A percentile compares a stretch with the other conserved stretches of the same genome.
phyloP scores from a whole-genome alignment of 2,113 vertebrate species.

The Mirounga angustirostris region DNA sequence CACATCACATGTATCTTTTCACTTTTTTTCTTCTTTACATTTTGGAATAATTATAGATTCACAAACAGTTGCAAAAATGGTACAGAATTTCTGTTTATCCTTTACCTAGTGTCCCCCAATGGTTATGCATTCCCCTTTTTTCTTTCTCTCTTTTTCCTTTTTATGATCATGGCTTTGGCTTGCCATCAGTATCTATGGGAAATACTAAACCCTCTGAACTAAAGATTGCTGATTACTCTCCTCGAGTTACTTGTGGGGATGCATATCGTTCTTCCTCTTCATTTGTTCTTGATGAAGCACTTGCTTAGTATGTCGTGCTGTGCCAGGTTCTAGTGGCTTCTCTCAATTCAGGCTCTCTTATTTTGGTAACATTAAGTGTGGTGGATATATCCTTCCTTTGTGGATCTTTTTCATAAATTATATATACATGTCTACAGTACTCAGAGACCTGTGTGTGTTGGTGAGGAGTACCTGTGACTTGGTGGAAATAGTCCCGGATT shows the following conservation, averaged over 20 bases:
- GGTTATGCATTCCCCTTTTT: background rate
- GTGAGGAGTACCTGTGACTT: background rate
- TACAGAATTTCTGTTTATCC: background rate
- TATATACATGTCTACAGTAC: background rate
- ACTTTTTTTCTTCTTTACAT: background rate
- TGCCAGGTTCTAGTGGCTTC: background rate
- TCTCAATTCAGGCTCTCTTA: background rate
- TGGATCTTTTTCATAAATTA: background rate
- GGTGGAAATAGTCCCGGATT: constrained; percentile 9
- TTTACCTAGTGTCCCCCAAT: background rate
- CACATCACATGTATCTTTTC: background rate
- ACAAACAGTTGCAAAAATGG: constrained; percentile 1
- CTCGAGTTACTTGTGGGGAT: background rate
- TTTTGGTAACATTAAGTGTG: background rate
- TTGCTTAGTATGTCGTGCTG: background rate
- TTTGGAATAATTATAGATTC: constrained; percentile 22
- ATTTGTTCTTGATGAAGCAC: background rate
- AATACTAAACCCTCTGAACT: background rate
- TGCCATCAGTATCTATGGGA: background rate
- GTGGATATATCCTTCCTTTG: background rate
- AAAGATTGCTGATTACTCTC: background rate
- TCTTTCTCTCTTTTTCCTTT: background rate
- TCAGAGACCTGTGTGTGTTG: background rate
- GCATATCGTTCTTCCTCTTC: background rate
- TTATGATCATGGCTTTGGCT: background rate